Evolutionary conservation across 2,888 invertebrate species (phyloP).

Genomic region (Axea sp.): DNA sequence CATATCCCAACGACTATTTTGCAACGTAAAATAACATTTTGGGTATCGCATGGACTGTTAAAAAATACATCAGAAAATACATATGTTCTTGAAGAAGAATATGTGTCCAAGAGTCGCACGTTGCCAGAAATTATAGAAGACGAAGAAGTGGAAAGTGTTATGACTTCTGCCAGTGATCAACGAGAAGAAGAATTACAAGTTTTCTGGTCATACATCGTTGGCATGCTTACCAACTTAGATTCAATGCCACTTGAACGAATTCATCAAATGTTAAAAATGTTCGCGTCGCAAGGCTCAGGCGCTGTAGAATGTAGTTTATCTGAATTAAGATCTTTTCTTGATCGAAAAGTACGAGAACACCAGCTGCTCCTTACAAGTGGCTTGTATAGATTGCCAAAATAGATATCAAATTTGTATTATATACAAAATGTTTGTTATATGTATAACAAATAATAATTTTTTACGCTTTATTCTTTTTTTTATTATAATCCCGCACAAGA

Average conservation of each 20-base stretch:
- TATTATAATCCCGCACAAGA: too few species aligned
- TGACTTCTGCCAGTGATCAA: constrained; percentile 96
- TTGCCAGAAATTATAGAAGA: constrained; percentile 87
- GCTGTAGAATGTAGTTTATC: constrained; percentile 93
- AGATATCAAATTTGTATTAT: constrained; percentile 42
- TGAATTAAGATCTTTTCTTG: constrained; percentile 93
- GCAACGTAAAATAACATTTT: constrained; percentile 92
- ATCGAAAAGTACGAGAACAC: constrained; percentile 95
- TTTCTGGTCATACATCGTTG: constrained; percentile 98
- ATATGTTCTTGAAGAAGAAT: constrained; percentile 87
- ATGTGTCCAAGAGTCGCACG: constrained; percentile 81
- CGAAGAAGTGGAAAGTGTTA: constrained; percentile 94
- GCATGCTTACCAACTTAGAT: constrained; percentile 97
- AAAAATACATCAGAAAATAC: constrained; percentile 87
- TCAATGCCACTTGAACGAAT: constrained; percentile 94
- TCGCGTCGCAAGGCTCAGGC: constrained; percentile 94
- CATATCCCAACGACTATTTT: constrained; percentile 93
- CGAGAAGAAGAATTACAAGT: constrained; percentile 95
- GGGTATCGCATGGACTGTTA: constrained; percentile 95
- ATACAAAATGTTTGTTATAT: too few species aligned
- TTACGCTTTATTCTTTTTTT: too few species aligned
- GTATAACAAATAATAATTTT: too few species aligned
- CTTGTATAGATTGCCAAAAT: constrained; percentile 91
- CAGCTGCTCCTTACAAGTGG: constrained; percentile 91
- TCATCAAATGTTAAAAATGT: constrained; percentile 97